A percentile compares a stretch with the other conserved stretches of the same genome.
phyloP scores from a whole-genome alignment of 2,888 invertebrate genomes.

The Dasypolia templi region DNA sequence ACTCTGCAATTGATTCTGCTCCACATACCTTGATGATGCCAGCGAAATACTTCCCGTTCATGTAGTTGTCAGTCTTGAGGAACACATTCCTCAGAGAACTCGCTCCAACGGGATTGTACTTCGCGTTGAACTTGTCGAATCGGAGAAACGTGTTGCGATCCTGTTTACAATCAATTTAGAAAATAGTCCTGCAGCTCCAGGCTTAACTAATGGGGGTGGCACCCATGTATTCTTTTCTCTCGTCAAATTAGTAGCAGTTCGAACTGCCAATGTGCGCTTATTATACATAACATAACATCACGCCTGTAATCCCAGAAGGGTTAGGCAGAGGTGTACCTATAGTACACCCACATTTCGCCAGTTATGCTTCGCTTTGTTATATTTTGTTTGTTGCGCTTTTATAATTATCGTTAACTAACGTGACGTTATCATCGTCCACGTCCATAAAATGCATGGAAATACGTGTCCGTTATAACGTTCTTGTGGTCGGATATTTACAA shows the following conservation, averaged over 20 bases:
- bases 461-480: neutral
- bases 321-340: too few species aligned
- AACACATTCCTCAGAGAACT: constrained; percentile 98
- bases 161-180: constrained; percentile 73
- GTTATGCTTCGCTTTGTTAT: too few species aligned
- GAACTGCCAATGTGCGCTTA: too few species aligned
- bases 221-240: neutral
- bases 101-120: constrained; percentile 99
- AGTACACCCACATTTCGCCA: too few species aligned
- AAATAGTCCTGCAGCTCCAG: neutral
- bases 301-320: too few species aligned
- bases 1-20: neutral
- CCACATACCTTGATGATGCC: constrained; percentile 95
- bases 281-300: too few species aligned
- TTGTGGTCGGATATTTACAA: neutral
- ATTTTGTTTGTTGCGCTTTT: too few species aligned
- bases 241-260: too few species aligned
- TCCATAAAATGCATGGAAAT: neutral
- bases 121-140: constrained; percentile 99
- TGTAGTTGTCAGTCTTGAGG: constrained; percentile 99
- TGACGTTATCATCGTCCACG: neutral
- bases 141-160: constrained; percentile 99
- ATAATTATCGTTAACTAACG: neutral
- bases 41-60: constrained; percentile 99
- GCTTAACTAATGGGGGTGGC: neutral